These are phyloP conservation scores for Maniola hyperantus DNA, from an alignment of 2,888 invertebrate species.

Conservation along the genomic window DNA sequence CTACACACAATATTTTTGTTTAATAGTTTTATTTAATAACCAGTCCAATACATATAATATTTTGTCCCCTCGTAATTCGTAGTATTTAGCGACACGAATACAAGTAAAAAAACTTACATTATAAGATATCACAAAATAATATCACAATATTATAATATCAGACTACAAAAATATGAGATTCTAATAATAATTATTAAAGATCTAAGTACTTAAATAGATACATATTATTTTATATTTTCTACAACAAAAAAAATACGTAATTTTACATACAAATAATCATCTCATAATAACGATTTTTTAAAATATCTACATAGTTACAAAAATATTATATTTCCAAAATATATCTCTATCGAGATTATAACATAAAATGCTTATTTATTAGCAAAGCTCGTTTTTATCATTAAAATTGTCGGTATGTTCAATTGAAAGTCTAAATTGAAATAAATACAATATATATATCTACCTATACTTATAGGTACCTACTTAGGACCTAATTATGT, in stretches of 20 bases:
- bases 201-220: not conserved
- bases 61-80: constrained; percentile 12
- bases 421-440: too few species aligned
- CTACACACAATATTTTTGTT: constrained; percentile 35
- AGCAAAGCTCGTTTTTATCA: too few species aligned
- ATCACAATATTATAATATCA: constrained; percentile 66
- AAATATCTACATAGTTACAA: too few species aligned
- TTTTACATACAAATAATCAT: not conserved
- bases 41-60: constrained; percentile 28
- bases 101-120: constrained; percentile 50
- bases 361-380: too few species aligned
- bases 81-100: constrained; percentile 31
- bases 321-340: too few species aligned
- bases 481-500: too few species aligned
- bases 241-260: too few species aligned
- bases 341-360: too few species aligned
- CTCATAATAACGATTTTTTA: too few species aligned
- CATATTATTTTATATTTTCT: not conserved
- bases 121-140: constrained; percentile 68
- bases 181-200: not conserved
- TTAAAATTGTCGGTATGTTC: too few species aligned
- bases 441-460: too few species aligned
- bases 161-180: constrained; percentile 48
- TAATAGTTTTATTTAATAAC: constrained; percentile 22
- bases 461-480: too few species aligned